These are phyloP conservation scores for Rhyacophila brunnea DNA, from an alignment of 1,140 invertebrate species.

Conservation along the genomic window DNA sequence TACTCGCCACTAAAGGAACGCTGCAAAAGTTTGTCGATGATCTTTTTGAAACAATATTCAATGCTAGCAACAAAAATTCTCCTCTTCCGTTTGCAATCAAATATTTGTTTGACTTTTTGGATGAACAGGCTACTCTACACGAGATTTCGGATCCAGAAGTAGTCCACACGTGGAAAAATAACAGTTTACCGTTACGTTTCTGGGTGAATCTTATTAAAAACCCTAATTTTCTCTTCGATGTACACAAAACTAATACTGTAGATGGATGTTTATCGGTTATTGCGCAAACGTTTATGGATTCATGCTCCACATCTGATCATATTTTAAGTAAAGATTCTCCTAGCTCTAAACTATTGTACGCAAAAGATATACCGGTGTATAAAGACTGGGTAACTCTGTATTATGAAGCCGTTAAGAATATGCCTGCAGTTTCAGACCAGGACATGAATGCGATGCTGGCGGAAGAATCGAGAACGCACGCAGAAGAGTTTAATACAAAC, in stretches of 20 bases:
- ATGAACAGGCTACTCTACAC: conserved; percentile 95
- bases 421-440: conserved; percentile 98
- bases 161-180: conserved; percentile 99
- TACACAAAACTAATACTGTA: conserved; percentile 98
- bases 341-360: conserved; percentile 97
- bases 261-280: conserved; percentile 98
- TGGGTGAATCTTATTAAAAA: conserved; percentile 99
- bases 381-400: conserved; percentile 98
- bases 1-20: conserved; percentile 97
- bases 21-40: conserved; percentile 99
- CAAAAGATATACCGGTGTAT: conserved; percentile 99
- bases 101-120: conserved; percentile 99
- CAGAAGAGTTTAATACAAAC: conserved; percentile 95
- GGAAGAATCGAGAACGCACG: conserved; percentile 94
- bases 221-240: conserved; percentile 99
- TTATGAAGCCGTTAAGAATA: conserved; percentile 87
- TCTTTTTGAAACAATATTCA: conserved; percentile 98
- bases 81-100: conserved; percentile 97
- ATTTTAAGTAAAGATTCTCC: conserved; percentile 99
- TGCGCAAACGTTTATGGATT: conserved; percentile 99
- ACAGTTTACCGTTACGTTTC: conserved; percentile 84
- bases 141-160: conserved; percentile 96
- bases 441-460: conserved; percentile 99
- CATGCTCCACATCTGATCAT: conserved; percentile 99
- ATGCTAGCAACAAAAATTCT: conserved; percentile 91